Percentiles rank a stretch among this genome's conserved stretches.
phyloP scores from a whole-genome alignment of 2,888 invertebrate species.

The Parochlus steinenii region DNA sequence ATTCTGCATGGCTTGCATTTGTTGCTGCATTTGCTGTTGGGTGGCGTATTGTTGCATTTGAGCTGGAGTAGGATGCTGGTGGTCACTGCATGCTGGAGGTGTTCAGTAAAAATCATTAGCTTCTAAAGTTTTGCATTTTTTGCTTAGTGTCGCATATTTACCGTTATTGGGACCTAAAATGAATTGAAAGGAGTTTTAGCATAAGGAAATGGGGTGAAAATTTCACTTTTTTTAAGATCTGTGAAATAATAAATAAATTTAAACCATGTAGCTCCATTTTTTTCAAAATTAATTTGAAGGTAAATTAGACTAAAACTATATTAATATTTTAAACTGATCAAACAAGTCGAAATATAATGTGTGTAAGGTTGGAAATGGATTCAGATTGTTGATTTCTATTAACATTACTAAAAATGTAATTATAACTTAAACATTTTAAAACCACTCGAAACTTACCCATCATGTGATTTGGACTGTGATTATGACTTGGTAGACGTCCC shows the following conservation, averaged over 20 bases:
- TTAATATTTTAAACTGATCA: no score
- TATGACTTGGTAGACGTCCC: constrained; percentile 44
- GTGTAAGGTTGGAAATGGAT: no score
- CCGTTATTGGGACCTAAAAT: constrained; percentile 62
- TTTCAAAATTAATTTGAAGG: no score
- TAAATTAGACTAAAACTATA: no score
- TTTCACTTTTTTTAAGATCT: constrained; percentile 10
- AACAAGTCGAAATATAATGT: no score
- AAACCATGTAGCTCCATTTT: no score
- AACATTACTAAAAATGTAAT: constrained; percentile 10
- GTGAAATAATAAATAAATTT: not conserved
- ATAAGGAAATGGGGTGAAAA: no score
- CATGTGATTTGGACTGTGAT: constrained; percentile 39
- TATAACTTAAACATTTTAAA: not conserved
- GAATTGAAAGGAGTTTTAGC: no score
- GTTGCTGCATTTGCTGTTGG: constrained; percentile 28
- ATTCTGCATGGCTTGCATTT: constrained; percentile 23
- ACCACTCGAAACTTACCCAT: constrained; percentile 5
- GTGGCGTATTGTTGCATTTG: constrained; percentile 23
- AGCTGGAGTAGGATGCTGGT: constrained; percentile 26
- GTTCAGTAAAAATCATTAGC: constrained; percentile 91
- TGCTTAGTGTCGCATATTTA: constrained; percentile 90
- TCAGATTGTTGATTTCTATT: constrained; percentile 4
- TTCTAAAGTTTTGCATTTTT: constrained; percentile 89
- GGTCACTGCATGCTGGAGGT: constrained; percentile 38